Percentiles rank a stretch among this genome's conserved stretches.
Evolutionary conservation across 2,888 invertebrate species (phyloP).

Genomic region (Mesorhabditis sp.): DNA sequence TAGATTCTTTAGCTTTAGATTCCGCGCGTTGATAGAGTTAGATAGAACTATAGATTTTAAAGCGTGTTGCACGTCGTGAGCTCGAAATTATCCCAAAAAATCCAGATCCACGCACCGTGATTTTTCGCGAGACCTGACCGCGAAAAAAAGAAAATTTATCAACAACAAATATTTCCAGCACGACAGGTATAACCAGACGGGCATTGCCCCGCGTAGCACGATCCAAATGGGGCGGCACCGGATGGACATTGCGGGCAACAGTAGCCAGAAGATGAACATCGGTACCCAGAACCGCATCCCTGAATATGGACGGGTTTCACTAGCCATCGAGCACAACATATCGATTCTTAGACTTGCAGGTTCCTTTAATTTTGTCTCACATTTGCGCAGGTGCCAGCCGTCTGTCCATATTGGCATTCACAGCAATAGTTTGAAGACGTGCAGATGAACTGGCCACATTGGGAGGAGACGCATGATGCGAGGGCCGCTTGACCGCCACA

Average conservation of each 20-base stretch:
- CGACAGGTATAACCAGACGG: conserved; percentile 39
- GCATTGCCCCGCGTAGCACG: conserved; percentile 44
- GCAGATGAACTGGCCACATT: conserved; percentile 33
- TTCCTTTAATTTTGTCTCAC: conserved; percentile 14
- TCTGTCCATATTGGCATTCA: conserved; percentile 44
- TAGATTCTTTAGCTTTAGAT: too few species aligned
- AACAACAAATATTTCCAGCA: conserved; percentile 49
- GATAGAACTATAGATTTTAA: too few species aligned
- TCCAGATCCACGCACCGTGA: too few species aligned
- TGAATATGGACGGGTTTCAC: conserved; percentile 12
- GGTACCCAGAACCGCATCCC: conserved; percentile 40
- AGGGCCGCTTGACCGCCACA: conserved; percentile 47
- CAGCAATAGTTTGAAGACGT: conserved; percentile 50
- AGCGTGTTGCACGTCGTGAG: too few species aligned
- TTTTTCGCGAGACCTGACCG: too few species aligned
- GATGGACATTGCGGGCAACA: conserved; percentile 43
- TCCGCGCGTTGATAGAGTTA: too few species aligned
- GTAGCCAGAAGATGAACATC: conserved; percentile 35
- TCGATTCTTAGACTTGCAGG: background rate
- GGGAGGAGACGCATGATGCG: conserved; percentile 27
- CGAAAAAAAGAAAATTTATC: background rate
- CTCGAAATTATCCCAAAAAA: too few species aligned
- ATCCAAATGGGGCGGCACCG: conserved; percentile 39
- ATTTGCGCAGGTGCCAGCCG: conserved; percentile 35
- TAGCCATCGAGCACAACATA: background rate